Evolutionary conservation across 2,113 vertebrate genomes (phyloP).

Genomic region (Dasyprocta punctata): DNA sequence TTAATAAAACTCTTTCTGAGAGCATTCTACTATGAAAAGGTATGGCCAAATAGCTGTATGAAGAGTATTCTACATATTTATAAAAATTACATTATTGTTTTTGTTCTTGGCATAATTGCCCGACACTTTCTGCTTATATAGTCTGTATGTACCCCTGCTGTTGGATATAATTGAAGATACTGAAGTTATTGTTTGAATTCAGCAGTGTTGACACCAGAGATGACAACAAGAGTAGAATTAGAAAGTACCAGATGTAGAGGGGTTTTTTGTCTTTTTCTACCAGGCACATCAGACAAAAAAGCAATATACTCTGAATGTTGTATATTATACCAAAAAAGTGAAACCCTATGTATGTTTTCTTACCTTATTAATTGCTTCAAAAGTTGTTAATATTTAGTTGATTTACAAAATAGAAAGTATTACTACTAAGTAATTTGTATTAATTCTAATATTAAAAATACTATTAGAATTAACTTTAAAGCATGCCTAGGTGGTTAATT

Average conservation of each 20-base stretch:
- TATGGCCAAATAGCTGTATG: not conserved
- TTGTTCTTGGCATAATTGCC: not conserved
- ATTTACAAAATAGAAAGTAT: too few relatives aligned
- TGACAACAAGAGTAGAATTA: not conserved
- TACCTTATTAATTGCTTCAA: not conserved
- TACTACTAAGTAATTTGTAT: too few relatives aligned
- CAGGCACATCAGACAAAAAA: not conserved
- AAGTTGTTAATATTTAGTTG: too few relatives aligned
- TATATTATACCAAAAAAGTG: not conserved
- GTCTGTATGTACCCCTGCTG: not conserved
- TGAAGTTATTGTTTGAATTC: not conserved
- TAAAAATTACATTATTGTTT: not conserved
- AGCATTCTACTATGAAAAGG: not conserved
- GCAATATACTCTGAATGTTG: not conserved
- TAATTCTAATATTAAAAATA: too few relatives aligned
- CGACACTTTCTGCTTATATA: not conserved
- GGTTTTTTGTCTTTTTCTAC: too few relatives aligned
- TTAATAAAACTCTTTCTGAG: not conserved
- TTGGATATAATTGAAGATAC: not conserved
- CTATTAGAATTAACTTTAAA: too few relatives aligned
- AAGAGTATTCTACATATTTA: not conserved
- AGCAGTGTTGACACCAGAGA: not conserved
- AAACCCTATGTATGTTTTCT: not conserved
- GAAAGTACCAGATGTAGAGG: not conserved
- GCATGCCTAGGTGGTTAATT: not conserved